These are phyloP conservation scores for Danio kyathit DNA, from an alignment of 2,797 vertebrate genomes.

Conservation along the genomic window DNA sequence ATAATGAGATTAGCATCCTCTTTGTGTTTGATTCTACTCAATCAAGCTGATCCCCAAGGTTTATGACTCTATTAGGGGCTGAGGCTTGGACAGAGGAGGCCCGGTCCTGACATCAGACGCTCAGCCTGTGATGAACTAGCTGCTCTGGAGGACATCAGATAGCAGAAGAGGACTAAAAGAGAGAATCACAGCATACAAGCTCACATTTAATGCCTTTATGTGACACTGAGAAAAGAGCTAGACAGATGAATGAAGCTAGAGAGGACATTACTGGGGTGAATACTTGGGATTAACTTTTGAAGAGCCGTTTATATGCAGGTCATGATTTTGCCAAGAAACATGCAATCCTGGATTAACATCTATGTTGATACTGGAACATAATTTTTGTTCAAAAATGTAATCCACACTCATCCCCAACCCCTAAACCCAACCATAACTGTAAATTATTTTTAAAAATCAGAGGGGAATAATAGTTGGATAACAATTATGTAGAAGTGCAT, in stretches of 20 bases:
- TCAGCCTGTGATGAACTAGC: conserved; percentile 41
- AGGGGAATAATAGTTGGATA: no score
- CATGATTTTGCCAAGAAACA: no score
- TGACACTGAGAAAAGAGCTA: conserved; percentile 14
- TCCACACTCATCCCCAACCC: no score
- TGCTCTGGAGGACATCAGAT: conserved; percentile 49
- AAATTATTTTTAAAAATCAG: no score
- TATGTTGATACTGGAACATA: no score
- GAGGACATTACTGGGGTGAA: neutral
- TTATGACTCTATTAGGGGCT: conserved; percentile 58
- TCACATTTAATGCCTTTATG: conserved; percentile 21
- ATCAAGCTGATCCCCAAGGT: conserved; percentile 64
- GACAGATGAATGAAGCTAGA: conserved; percentile 9
- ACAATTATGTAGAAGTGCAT: no score
- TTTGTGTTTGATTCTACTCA: conserved; percentile 66
- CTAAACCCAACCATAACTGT: no score
- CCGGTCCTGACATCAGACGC: neutral
- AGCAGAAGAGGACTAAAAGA: conserved; percentile 34
- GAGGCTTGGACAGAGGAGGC: conserved; percentile 14
- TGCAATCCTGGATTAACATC: no score
- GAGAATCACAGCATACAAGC: conserved; percentile 10
- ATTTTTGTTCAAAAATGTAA: no score
- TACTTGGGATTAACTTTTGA: neutral
- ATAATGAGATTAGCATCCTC: conserved; percentile 63
- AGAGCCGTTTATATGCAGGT: no score